A percentile compares a stretch with the other conserved stretches of the same genome.
Conservation (phyloP, 2,797 vertebrate genomes). For the Crocidura indochinensis region DNA sequence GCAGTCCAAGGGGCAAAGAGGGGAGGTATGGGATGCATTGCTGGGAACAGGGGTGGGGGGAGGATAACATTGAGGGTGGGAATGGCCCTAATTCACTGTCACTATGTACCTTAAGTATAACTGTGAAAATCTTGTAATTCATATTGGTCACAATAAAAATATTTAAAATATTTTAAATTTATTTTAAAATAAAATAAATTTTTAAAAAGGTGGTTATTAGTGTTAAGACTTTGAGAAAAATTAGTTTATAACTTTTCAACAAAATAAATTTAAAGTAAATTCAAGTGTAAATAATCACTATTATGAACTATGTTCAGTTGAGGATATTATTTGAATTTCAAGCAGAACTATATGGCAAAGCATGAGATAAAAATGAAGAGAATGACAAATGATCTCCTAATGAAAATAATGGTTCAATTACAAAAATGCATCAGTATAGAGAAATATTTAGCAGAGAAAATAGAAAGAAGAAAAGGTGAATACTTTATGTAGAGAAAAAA, state of each 20-base stretch:
- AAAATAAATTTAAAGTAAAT: slow-evolving; percentile 29
- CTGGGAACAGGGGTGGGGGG: too few relatives aligned
- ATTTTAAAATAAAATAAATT: too few relatives aligned
- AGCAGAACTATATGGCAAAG: neutral
- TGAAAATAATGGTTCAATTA: neutral
- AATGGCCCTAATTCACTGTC: too few relatives aligned
- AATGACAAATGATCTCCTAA: neutral
- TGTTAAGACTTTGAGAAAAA: neutral
- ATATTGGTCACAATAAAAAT: too few relatives aligned
- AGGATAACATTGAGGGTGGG: too few relatives aligned
- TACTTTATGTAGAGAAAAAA: neutral
- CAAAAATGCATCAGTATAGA: neutral
- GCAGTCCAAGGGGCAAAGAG: too few relatives aligned
- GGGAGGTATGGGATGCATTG: too few relatives aligned
- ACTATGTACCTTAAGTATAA: too few relatives aligned
- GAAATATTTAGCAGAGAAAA: slow-evolving; percentile 37
- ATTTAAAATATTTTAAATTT: too few relatives aligned
- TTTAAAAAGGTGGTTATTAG: too few relatives aligned
- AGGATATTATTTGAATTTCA: neutral
- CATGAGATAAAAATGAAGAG: neutral
- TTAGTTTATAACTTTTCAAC: neutral
- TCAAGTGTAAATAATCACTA: neutral
- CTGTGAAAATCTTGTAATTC: too few relatives aligned
- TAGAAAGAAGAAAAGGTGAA: neutral
- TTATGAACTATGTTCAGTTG: neutral